Evolutionary conservation across 2,888 invertebrate genomes (phyloP), one percentile per base, ranked within the genome.

Genomic region (Bimastos eiseni): DNA sequence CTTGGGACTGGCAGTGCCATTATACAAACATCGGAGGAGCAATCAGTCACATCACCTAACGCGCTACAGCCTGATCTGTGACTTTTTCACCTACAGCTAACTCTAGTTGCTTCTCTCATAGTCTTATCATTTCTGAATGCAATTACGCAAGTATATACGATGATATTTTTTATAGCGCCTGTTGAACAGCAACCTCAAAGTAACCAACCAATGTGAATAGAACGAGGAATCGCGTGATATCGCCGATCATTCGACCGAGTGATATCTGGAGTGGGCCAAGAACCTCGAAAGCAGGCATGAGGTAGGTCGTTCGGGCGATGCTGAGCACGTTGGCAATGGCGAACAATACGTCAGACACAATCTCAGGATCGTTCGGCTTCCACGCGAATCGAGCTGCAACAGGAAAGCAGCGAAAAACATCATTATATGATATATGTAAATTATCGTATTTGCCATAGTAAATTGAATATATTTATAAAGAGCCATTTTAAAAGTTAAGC

Each of bases 261-360:
- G 95, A 95, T 91, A 95, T 95, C 92, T 95, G 95, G 83, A 95
- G 93, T 4, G 95, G 95, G 24, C 95, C 95, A 83, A 95, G 93
- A 38, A 95, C 94, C 92, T 95, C 95, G 92, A 95, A 95, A 38
- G 95, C 95, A 24, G 95, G 95, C 95, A 95, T 95, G 92, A 95
- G 94, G 94, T 95, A 95, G 91, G 95, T 95, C 30, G 95, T 95
- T 44, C 95, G 93, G 55, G 95, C 95, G 92, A 95, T 95, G 92
- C 94, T 94, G 91, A 95, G 93, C 91, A 95, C 95, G 93, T 95
- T 95, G 90, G 95, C 95, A 89, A 95, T 94, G 89, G 95, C 95
- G 92, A 95, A 95, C 90, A 95, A 92, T 3, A 95, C 95, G 91
- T 95, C 95, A 0, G 95, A 94, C 41, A 95, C 94, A n/a, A 95